phyloP scores from a whole-genome alignment of 2,113 vertebrate genomes.

The Ptyas mucosa region DNA sequence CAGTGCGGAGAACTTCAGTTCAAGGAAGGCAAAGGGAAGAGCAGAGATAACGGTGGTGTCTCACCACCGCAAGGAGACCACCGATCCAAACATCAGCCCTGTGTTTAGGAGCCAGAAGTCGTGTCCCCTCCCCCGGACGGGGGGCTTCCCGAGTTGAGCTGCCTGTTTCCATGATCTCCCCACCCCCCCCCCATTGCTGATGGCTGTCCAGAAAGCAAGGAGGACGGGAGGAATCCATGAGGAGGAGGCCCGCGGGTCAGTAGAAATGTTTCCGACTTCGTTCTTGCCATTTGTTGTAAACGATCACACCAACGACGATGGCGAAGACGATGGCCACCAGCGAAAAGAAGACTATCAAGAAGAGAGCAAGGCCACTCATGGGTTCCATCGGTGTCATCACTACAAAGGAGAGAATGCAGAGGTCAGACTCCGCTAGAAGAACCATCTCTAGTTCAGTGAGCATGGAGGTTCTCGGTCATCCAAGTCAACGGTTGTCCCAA shows the following conservation, averaged over 20 bases:
- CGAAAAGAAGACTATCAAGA: slow-evolving; percentile 89
- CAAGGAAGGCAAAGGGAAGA: neutral
- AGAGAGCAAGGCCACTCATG: slow-evolving; percentile 84
- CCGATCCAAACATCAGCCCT: accelerated
- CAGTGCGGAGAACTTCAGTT: neutral
- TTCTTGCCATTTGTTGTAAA: slow-evolving; percentile 93
- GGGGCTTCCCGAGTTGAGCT: neutral
- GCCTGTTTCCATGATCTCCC: neutral
- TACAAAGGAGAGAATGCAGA: slow-evolving; percentile 13
- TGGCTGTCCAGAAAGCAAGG: neutral
- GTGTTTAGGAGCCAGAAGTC: neutral
- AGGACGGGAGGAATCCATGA: no score
- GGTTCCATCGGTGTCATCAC: slow-evolving; percentile 69
- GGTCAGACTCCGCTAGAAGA: neutral
- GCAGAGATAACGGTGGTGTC: accelerated
- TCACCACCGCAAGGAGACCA: accelerated
- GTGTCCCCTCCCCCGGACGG: accelerated
- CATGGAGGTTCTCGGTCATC: no score
- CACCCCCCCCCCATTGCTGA: neutral
- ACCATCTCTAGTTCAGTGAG: accelerated
- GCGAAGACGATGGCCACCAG: slow-evolving; percentile 88
- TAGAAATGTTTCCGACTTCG: slow-evolving; percentile 93
- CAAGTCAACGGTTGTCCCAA: no score
- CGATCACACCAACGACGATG: slow-evolving; percentile 82
- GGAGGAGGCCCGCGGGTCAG: slow-evolving; percentile 58